Percentiles rank a stretch among this genome's conserved stretches.
These are phyloP conservation scores for Pseudochirops cupreus DNA, from an alignment of 2,797 vertebrate genomes.

Conservation along the genomic window DNA sequence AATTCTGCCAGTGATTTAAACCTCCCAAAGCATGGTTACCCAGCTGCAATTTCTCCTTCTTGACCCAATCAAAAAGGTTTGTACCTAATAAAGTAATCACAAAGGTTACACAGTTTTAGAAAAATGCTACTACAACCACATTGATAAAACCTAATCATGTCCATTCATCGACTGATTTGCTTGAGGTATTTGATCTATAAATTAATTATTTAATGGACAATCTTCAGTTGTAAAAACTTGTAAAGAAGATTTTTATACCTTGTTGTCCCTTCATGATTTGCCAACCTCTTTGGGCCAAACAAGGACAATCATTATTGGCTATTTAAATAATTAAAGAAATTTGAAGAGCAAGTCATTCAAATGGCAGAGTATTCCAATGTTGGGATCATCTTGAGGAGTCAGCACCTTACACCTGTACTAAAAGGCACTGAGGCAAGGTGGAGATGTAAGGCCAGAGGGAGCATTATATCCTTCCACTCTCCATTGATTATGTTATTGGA, in stretches of 20 bases:
- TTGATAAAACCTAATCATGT: background rate
- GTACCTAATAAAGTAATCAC: background rate
- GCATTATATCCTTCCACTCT: background rate
- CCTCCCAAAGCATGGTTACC: background rate
- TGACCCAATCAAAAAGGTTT: background rate
- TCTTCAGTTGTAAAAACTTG: background rate
- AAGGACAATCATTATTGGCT: background rate
- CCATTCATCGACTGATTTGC: background rate
- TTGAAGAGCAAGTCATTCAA: background rate
- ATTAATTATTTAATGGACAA: background rate
- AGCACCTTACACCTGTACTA: background rate
- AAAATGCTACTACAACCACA: background rate
- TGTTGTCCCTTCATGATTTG: background rate
- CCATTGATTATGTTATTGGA: background rate
- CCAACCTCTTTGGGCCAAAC: background rate
- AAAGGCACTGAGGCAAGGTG: background rate
- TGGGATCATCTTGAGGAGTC: background rate
- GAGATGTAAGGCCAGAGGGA: background rate
- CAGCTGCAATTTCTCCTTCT: background rate
- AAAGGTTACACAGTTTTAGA: background rate
- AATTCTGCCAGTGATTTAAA: background rate
- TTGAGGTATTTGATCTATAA: background rate
- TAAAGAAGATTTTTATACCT: background rate
- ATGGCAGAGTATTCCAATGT: background rate
- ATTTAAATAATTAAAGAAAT: background rate